A percentile compares a stretch with the other conserved stretches of the same genome.
These are phyloP conservation scores for Heliconius ethilla DNA, from an alignment of 2,888 invertebrate species.

Conservation along the genomic window DNA sequence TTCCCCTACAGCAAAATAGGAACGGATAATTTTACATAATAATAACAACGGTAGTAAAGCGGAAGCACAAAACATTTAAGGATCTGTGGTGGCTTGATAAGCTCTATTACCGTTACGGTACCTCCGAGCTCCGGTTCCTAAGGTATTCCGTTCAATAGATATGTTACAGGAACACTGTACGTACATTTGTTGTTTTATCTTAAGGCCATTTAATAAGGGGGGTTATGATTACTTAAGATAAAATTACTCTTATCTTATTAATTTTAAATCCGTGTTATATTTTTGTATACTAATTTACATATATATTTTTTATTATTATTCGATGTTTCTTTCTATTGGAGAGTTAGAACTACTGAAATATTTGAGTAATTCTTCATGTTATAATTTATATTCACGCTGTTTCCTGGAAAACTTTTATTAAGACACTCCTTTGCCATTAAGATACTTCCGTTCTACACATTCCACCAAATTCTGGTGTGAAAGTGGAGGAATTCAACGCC, in stretches of 20 bases:
- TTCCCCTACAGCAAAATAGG: background rate
- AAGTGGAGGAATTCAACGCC: too few relatives aligned
- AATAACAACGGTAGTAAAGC: conserved; percentile 48
- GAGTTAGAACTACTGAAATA: too few relatives aligned
- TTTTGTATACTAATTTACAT: background rate
- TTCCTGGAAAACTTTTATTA: too few relatives aligned
- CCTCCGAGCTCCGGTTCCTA: conserved; percentile 59
- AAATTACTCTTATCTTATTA: background rate
- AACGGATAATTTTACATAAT: conserved; percentile 18
- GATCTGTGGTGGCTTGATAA: conserved; percentile 62
- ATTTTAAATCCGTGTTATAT: background rate
- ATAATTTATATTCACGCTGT: too few relatives aligned
- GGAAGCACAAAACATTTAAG: conserved; percentile 62
- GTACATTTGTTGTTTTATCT: conserved; percentile 31
- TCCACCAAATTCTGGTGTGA: too few relatives aligned
- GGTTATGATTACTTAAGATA: background rate
- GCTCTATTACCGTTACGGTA: conserved; percentile 58
- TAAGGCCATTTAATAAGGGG: conserved; percentile 7
- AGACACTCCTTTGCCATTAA: too few relatives aligned
- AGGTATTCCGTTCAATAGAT: conserved; percentile 48
- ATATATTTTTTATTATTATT: background rate
- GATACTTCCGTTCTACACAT: too few relatives aligned
- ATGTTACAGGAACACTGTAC: conserved; percentile 30
- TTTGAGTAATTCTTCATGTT: too few relatives aligned
- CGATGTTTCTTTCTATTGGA: too few relatives aligned